Evolutionary conservation across 2,888 invertebrate genomes (phyloP).

Genomic region (Ectemnius lituratus): DNA sequence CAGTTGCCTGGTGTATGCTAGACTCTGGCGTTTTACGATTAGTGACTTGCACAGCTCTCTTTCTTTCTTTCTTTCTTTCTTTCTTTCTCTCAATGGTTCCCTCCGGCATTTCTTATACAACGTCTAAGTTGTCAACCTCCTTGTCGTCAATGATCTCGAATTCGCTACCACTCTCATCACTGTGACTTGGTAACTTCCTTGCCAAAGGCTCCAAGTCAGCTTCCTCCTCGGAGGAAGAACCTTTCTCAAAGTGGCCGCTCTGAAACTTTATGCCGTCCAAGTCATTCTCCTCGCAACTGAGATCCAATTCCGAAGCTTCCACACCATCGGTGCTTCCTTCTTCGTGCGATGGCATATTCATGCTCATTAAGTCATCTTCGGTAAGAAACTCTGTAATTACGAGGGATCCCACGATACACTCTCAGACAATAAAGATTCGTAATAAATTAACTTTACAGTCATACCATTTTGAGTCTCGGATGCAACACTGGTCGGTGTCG

Average conservation of each 20-base stretch:
- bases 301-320: conserved; percentile 74
- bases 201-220: conserved; percentile 64
- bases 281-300: conserved; percentile 70
- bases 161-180: conserved; percentile 74
- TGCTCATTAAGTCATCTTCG: conserved; percentile 71
- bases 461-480: conserved; percentile 69
- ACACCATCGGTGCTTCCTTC: conserved; percentile 74
- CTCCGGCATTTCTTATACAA: conserved; percentile 44
- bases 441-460: not conserved
- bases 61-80: no score
- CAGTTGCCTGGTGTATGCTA: conserved; percentile 13
- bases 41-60: conserved; percentile 41
- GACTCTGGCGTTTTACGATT: conserved; percentile 34
- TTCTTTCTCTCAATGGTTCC: not conserved
- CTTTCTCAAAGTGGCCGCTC: conserved; percentile 73
- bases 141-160: conserved; percentile 74
- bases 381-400: conserved; percentile 68
- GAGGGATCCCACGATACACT: not conserved
- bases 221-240: conserved; percentile 73
- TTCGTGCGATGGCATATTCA: conserved; percentile 76
- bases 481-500: conserved; percentile 68
- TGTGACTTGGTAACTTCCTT: conserved; percentile 62
- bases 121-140: conserved; percentile 64
- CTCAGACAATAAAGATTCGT: not conserved
- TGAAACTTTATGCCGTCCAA: conserved; percentile 71